Conservation (phyloP, 2,888 invertebrate genomes). For the Spicauda simplicius region DNA sequence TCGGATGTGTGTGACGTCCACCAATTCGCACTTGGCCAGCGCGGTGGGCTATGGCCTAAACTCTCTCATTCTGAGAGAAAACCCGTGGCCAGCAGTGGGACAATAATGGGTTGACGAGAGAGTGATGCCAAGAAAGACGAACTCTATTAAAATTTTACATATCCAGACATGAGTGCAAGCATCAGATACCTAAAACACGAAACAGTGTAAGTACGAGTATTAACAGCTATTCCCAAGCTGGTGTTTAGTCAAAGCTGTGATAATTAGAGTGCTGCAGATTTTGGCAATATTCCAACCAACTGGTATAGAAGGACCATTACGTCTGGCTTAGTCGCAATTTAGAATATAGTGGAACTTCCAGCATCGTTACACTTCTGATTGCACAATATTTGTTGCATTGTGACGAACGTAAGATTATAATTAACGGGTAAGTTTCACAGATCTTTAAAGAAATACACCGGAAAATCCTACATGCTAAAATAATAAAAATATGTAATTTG, state of each 20-base stretch:
- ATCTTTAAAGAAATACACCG: not conserved
- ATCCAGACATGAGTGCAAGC: not conserved
- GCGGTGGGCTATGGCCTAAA: too few species aligned
- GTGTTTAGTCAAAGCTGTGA: constrained; percentile 32
- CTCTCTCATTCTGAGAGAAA: too few species aligned
- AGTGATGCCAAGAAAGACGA: too few species aligned
- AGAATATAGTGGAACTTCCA: constrained; percentile 17
- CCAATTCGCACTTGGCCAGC: too few species aligned
- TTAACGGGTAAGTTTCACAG: not conserved
- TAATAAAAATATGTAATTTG: too few species aligned
- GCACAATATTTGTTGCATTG: not conserved
- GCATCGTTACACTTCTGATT: constrained; percentile 1
- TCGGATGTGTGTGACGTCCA: too few species aligned
- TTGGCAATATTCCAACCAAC: constrained; percentile 24
- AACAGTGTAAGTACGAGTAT: constrained; percentile 7
- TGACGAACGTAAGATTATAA: not conserved
- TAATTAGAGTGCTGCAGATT: constrained; percentile 34
- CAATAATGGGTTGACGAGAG: too few species aligned
- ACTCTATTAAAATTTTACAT: too few species aligned
- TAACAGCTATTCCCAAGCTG: constrained; percentile 25
- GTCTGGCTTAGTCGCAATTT: constrained; percentile 30
- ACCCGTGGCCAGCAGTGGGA: too few species aligned
- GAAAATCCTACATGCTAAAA: too few species aligned
- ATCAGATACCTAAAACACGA: not conserved
- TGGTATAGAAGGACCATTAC: constrained; percentile 24